These are phyloP conservation scores for Sylvia borin DNA, from an alignment of 2,797 vertebrate species.

Conservation along the genomic window DNA sequence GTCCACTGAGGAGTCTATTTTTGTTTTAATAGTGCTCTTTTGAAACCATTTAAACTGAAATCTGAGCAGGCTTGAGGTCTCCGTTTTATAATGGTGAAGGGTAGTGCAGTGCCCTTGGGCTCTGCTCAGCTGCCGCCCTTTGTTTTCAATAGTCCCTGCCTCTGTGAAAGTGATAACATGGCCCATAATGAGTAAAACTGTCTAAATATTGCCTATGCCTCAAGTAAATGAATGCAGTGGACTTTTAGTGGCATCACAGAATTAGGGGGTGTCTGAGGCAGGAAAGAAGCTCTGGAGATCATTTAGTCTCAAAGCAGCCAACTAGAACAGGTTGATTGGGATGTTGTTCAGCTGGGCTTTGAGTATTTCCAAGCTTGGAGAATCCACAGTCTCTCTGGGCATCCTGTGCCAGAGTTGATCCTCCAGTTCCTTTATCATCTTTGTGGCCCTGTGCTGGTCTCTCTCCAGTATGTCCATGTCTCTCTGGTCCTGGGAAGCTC, in stretches of 20 bases:
- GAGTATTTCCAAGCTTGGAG: not conserved
- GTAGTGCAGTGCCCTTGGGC: not conserved
- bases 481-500: not conserved
- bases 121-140: not conserved
- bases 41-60: constrained; percentile 19
- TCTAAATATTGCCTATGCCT: not conserved
- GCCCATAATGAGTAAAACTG: not conserved
- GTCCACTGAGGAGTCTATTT: not conserved
- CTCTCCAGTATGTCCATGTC: not conserved
- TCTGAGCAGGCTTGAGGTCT: not conserved
- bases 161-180: not conserved
- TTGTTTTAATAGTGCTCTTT: constrained; percentile 12
- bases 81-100: not conserved
- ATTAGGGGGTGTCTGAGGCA: not conserved
- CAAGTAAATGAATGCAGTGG: not conserved
- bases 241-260: not conserved
- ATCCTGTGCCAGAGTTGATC: not conserved
- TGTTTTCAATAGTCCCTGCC: not conserved
- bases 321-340: not conserved
- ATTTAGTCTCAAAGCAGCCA: not conserved
- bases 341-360: not conserved
- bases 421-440: not conserved
- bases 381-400: not conserved
- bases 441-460: not conserved
- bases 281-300: not conserved